Conservation (phyloP, 2,113 vertebrate species). For the Rhadina sibilatrix region DNA sequence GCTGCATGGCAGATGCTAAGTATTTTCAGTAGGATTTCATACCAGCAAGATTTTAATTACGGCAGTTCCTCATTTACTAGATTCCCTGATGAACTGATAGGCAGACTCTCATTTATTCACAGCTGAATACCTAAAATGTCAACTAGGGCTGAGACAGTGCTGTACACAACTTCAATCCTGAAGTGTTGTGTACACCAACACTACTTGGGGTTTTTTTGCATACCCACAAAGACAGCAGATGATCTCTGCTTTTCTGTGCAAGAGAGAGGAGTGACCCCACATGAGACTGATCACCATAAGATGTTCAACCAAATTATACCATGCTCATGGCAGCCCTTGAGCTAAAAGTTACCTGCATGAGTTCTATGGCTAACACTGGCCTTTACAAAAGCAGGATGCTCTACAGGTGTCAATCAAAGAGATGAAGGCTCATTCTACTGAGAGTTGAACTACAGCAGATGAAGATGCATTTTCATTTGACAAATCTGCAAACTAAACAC, state of each 20-base stretch:
- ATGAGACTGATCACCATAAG: not conserved
- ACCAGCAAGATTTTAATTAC: slow-evolving; percentile 52
- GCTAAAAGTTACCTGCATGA: rapidly evolving
- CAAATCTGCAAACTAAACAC: not conserved
- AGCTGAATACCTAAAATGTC: slow-evolving; percentile 1
- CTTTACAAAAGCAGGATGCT: not conserved
- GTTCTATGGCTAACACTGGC: rapidly evolving
- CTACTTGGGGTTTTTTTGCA: not conserved
- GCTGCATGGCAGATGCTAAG: not conserved
- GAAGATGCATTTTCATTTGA: not conserved
- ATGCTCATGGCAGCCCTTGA: not conserved
- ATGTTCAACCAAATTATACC: not conserved
- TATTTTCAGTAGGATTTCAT: slow-evolving; percentile 29
- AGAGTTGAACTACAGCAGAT: not conserved
- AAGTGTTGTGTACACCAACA: not conserved
- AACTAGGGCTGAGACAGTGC: not conserved
- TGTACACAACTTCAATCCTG: not conserved
- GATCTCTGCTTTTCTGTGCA: not conserved
- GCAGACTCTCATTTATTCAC: not conserved
- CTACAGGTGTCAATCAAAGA: not conserved
- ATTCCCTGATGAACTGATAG: slow-evolving; percentile 30
- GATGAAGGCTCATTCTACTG: not conserved
- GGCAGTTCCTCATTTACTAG: not conserved
- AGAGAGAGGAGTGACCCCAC: not conserved
- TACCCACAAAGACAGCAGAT: not conserved